A percentile compares a stretch with the other conserved stretches of the same genome.
phyloP scores from a whole-genome alignment of 2,888 invertebrate species.

The Pemphredon lugubris region DNA sequence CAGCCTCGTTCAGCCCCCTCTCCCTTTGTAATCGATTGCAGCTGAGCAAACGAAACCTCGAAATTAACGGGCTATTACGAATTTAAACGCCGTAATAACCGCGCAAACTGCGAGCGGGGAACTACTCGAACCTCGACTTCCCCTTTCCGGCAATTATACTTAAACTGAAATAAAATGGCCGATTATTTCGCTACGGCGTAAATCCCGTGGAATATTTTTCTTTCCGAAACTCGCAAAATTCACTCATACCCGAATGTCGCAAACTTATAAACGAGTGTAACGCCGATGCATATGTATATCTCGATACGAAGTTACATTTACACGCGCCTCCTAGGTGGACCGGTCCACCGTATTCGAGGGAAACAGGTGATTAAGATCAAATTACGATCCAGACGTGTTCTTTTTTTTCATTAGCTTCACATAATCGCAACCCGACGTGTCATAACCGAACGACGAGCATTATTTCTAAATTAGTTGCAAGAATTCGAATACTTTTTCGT shows the following conservation, averaged over 20 bases:
- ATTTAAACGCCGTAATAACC: slow-evolving; percentile 71
- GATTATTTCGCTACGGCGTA: slow-evolving; percentile 15
- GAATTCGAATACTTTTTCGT: no score
- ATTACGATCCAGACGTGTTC: slow-evolving; percentile 12
- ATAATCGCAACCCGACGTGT: neutral
- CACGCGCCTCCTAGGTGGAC: slow-evolving; percentile 55
- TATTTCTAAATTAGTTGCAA: no score
- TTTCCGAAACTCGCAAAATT: neutral
- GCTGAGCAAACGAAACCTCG: slow-evolving; percentile 76
- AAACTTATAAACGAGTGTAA: slow-evolving; percentile 28
- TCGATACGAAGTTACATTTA: slow-evolving; percentile 10
- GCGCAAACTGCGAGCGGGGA: slow-evolving; percentile 9
- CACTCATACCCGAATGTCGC: slow-evolving; percentile 6
- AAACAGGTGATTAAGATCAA: slow-evolving; percentile 53
- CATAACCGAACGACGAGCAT: neutral
- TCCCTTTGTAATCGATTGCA: slow-evolving; percentile 68
- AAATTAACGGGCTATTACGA: slow-evolving; percentile 76
- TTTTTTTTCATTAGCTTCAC: neutral
- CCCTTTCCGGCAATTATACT: slow-evolving; percentile 31
- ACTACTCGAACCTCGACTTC: slow-evolving; percentile 13
- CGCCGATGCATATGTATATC: slow-evolving; percentile 10
- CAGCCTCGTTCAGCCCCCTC: slow-evolving; percentile 7
- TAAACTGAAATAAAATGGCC: slow-evolving; percentile 43
- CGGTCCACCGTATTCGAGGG: slow-evolving; percentile 46
- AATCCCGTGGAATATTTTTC: slow-evolving; percentile 25